Percentiles rank a stretch among this genome's conserved stretches.
Conservation (phyloP, 2,113 vertebrate species). For the Boleophthalmus pectinirostris region DNA sequence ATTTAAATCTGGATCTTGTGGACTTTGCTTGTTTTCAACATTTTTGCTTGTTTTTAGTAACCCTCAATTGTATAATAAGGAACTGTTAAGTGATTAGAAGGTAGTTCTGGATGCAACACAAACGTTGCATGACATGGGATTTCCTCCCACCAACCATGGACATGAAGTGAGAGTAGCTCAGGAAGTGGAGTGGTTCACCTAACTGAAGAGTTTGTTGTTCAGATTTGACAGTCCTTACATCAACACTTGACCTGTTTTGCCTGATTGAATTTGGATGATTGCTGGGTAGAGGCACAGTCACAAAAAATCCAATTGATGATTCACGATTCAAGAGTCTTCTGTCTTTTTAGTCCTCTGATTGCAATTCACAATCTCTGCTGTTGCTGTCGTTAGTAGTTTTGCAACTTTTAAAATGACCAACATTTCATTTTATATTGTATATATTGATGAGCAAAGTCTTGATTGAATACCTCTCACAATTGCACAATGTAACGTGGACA, state of each 20-base stretch:
- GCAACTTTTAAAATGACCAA: background rate
- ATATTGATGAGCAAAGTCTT: slow-evolving; percentile 7
- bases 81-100: too few species aligned
- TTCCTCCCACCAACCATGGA: too few species aligned
- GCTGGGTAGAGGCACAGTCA: background rate
- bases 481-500: slow-evolving; percentile 11
- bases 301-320: background rate
- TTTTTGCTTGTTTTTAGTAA: too few species aligned
- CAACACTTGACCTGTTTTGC: background rate
- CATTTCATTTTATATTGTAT: background rate
- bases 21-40: too few species aligned
- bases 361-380: background rate
- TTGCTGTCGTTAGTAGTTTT: background rate
- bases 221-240: background rate
- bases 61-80: too few species aligned
- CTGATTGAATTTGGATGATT: background rate
- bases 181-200: too few species aligned
- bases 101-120: too few species aligned
- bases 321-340: background rate
- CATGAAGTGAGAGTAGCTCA: too few species aligned
- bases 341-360: background rate
- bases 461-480: slow-evolving; percentile 2
- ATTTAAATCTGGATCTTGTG: too few species aligned
- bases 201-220: background rate
- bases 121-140: too few species aligned